Evolutionary conservation across 2,797 vertebrate species (phyloP).

Genomic region (Decapterus maruadsi): DNA sequence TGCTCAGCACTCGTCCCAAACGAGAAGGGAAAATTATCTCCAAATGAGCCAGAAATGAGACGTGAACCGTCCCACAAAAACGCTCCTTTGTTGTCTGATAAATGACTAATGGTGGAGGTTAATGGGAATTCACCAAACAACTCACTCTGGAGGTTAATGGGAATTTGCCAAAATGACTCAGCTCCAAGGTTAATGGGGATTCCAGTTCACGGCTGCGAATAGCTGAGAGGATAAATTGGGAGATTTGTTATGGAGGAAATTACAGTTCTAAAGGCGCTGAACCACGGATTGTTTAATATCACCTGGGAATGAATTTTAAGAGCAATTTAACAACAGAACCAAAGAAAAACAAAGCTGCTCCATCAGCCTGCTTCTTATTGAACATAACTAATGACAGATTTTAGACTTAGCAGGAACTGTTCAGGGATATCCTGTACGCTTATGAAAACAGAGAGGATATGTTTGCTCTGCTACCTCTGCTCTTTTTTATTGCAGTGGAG

Average conservation of each 20-base stretch:
- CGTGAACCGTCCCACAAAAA: neutral
- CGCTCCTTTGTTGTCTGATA: constrained; percentile 41
- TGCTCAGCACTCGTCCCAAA: constrained; percentile 9
- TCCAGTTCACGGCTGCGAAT: constrained; percentile 56
- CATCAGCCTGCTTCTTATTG: constrained; percentile 4
- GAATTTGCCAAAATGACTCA: constrained; percentile 58
- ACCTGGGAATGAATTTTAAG: constrained; percentile 51
- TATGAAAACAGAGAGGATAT: neutral
- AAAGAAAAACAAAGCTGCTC: constrained; percentile 38
- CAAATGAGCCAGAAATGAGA: constrained; percentile 44
- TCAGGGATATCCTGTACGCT: neutral
- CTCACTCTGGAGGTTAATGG: constrained; percentile 59
- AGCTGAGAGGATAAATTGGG: constrained; percentile 58
- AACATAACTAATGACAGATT: constrained; percentile 17
- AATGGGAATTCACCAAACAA: constrained; percentile 59
- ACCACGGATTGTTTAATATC: constrained; percentile 47
- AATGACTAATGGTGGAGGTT: constrained; percentile 49
- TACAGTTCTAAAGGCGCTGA: constrained; percentile 55
- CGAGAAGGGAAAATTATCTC: neutral
- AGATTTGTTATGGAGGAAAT: constrained; percentile 64
- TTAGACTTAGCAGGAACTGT: constrained; percentile 3
- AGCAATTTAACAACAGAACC: constrained; percentile 44
- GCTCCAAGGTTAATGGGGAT: constrained; percentile 72
- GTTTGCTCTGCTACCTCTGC: constrained; percentile 11
- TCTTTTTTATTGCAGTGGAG: neutral